Base-by-base conservation (phyloP, 2,888 invertebrate species). In the Cyrtodaria siliqua region DNA sequence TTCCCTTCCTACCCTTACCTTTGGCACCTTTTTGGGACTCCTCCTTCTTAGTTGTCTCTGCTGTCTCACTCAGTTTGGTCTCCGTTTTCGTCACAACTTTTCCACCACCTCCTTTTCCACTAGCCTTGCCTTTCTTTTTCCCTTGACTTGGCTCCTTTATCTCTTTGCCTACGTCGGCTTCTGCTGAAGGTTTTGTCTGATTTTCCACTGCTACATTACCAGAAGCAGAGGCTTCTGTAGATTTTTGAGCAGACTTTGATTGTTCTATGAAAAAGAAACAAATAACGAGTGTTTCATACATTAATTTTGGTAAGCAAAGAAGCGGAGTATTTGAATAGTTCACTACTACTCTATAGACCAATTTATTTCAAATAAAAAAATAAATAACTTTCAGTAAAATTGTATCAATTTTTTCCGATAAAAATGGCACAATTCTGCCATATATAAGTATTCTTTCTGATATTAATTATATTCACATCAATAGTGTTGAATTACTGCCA, bases 1-100 rank as follows among this genome's bases (percentile, higher is more conserved):
- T 63, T 27, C 50, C 49, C 24, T 47, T 67, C 26, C 52, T 62
- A n/a, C 24, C 49, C 63, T 44, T 27, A 23, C 49, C 40, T 44
- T 26, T 26, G 42, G 23, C 27, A 38, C 50, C 27, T 20, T 23
- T 20, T 61, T 55, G 26, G 14, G 18, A 23, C 59, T 27, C 18
- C 40, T 29, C 20, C 57, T 64, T 62, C 50, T 24, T 47, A 23
- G 27, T 67, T 27, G 38, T 62, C n/a, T 23, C 29, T 29, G 44
- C 18, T 44, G n/a, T 24, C 9, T 47, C 20, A 3, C 44, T 27
- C 23, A 26, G 2, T 33, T 23, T 42, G 20, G 9, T 42, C 55
- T 42, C 42, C 52, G 26, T 38, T 49, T 20, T 24, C 18, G 55
- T 14, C 44, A 27, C 47, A 23, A n/a, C 26, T 38, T 20, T 33